Evolutionary conservation across 2,888 invertebrate species (phyloP), one percentile per base, ranked within the genome.

Genomic region (Acanthoscelides obtectus): DNA sequence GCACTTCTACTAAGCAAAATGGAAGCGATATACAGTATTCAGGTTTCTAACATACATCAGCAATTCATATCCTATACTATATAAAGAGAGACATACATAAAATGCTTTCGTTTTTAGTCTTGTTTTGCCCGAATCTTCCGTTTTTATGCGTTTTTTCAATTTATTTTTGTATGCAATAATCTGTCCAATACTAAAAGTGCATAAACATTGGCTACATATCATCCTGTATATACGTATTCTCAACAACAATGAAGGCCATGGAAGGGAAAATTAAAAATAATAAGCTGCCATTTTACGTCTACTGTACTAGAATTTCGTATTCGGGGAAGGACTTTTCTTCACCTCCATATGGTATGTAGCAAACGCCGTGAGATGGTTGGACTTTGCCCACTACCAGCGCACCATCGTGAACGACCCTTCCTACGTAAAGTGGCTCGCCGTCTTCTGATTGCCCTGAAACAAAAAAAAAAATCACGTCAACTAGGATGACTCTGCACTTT

Each of bases 291-390:
- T 45, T 12, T 66, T 73, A 70, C 73, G 79, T 83, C 80, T 86
- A 85, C 74, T 84, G 83, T 72, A 90, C 86, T 72, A 95, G 90
- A 78, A 96, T 87, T 87, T 96, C 95, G 82, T 92, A 96, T 69
- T 94, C 92, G n/a, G 90, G 89, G 87, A 91, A 94, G 69, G 91
- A 90, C 72, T 94, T 84, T 83, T 96, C 96, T 79, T 91, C 89
- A 66, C 95, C 95, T 0, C 87, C 94, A 82, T 90, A 96, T 19
- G 95, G 90, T 85, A 96, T 94, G 89, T 96, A 96, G 83, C 93
- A 91, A 70, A 91, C 91, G 22, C 90, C 92, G 65, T 80, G 80
- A 8, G 93, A 93, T 64, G 92, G 91, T 80, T 96, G 95, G 0
- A 96, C 92, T 86, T 96, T 95, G 80, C 95, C 95, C 22, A 92